Evolutionary conservation across 2,888 invertebrate genomes (phyloP).

Genomic region (Dusona sp.): DNA sequence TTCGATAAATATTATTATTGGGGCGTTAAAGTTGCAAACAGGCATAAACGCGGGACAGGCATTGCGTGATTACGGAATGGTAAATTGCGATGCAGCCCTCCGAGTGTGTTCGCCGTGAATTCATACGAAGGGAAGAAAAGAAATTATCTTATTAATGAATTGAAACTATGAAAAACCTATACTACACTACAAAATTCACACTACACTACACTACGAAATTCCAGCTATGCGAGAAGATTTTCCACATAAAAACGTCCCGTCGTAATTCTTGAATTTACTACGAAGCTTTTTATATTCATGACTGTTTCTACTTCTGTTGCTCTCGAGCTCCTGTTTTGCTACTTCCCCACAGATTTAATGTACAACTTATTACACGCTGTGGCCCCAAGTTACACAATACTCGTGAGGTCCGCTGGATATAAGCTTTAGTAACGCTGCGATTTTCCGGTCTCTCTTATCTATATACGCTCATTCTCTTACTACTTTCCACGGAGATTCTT

Average conservation of each 20-base stretch:
- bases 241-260: neutral
- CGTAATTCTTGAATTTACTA: conserved; percentile 58
- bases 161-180: too few species aligned
- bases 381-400: conserved; percentile 45
- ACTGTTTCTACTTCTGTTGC: conserved; percentile 40
- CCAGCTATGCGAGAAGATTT: neutral
- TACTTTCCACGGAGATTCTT: neutral
- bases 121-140: neutral
- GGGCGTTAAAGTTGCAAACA: conserved; percentile 46
- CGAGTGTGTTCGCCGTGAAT: neutral
- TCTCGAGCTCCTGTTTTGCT: conserved; percentile 12
- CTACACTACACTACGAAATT: conserved; percentile 27
- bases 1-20: conserved; percentile 49
- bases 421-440: conserved; percentile 18
- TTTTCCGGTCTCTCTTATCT: conserved; percentile 56
- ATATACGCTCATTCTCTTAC: conserved; percentile 31
- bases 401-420: neutral
- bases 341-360: conserved; percentile 19
- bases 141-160: conserved; percentile 46
- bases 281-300: conserved; percentile 27
- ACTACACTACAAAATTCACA: too few species aligned
- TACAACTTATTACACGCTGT: conserved; percentile 46
- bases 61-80: conserved; percentile 24
- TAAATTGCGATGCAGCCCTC: conserved; percentile 4
- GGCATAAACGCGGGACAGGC: conserved; percentile 45